These are phyloP conservation scores for Nebria brevicollis DNA, from an alignment of 2,888 invertebrate genomes.

Conservation along the genomic window DNA sequence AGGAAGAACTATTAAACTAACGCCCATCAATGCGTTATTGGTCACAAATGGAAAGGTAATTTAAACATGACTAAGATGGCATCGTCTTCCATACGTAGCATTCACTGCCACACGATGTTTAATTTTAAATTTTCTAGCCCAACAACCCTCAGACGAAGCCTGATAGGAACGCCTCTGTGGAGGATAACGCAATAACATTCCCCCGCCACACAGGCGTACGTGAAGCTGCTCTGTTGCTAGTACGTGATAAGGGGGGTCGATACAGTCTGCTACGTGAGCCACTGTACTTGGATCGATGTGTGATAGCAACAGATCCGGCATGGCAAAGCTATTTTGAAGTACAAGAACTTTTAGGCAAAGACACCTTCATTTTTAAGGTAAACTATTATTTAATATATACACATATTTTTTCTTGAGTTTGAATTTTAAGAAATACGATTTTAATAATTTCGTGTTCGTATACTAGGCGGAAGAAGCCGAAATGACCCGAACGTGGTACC, in stretches of 20 bases:
- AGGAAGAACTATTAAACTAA: slow-evolving; percentile 87
- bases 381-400: slow-evolving; percentile 42
- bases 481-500: slow-evolving; percentile 89
- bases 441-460: slow-evolving; percentile 48
- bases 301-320: slow-evolving; percentile 90
- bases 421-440: slow-evolving; percentile 21
- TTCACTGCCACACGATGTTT: neutral
- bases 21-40: slow-evolving; percentile 88
- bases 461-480: slow-evolving; percentile 89
- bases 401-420: slow-evolving; percentile 14
- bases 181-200: slow-evolving; percentile 72
- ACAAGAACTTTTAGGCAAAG: slow-evolving; percentile 91
- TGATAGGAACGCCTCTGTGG: slow-evolving; percentile 65
- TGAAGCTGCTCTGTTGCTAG: slow-evolving; percentile 87
- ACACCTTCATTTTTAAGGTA: slow-evolving; percentile 95
- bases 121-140: slow-evolving; percentile 65
- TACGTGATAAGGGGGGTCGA: slow-evolving; percentile 90
- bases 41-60: slow-evolving; percentile 90
- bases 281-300: slow-evolving; percentile 88
- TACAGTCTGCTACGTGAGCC: slow-evolving; percentile 90
- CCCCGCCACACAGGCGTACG: slow-evolving; percentile 80
- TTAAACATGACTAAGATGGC: neutral
- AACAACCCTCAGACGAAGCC: slow-evolving; percentile 73
- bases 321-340: slow-evolving; percentile 95
- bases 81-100: neutral